Conservation (phyloP, 1,140 invertebrate species). For the Magallana ariakensis region DNA sequence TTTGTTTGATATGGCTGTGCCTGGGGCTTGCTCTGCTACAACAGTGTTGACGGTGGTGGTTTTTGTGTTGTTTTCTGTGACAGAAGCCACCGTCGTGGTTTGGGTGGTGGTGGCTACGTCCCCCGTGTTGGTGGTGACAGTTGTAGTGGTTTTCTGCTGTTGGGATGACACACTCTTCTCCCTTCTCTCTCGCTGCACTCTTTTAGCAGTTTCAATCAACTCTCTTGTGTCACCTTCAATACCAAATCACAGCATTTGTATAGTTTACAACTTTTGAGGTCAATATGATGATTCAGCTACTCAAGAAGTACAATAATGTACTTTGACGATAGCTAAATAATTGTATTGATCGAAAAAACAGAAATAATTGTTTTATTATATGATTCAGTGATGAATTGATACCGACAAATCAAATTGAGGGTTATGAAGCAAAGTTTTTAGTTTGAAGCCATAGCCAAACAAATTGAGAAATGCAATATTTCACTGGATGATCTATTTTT, state of each 20-base stretch:
- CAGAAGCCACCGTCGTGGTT: not conserved
- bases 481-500: too few species aligned
- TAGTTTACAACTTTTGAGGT: too few species aligned
- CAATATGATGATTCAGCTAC: too few species aligned
- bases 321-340: too few species aligned
- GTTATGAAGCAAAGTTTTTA: too few species aligned
- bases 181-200: conserved; percentile 47
- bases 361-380: too few species aligned
- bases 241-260: not conserved
- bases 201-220: conserved; percentile 44
- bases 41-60: conserved; percentile 3
- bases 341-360: too few species aligned
- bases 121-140: not conserved
- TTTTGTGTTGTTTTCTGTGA: not conserved
- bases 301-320: too few species aligned
- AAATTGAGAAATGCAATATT: too few species aligned
- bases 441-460: too few species aligned
- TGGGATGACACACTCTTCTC: conserved; percentile 39
- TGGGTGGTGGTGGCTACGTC: not conserved
- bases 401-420: too few species aligned
- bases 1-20: conserved; percentile 37
- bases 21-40: not conserved
- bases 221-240: conserved; percentile 48
- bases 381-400: too few species aligned
- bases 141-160: conserved; percentile 21